Conservation (phyloP, 2,888 invertebrate species). For the Dioctria rufipes region DNA sequence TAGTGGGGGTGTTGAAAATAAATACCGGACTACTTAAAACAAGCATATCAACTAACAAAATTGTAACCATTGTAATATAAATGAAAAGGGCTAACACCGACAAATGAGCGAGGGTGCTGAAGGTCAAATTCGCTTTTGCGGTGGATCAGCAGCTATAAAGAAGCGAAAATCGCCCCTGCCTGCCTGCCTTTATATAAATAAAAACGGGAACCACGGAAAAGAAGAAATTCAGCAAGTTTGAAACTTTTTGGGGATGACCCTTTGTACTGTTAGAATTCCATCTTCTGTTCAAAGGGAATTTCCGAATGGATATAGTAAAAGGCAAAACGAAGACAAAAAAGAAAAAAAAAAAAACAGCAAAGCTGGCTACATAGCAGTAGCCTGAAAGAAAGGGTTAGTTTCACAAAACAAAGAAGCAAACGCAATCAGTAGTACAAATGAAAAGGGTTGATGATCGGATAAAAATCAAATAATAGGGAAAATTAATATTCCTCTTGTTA, state of each 20-base stretch:
- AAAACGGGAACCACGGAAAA: not conserved
- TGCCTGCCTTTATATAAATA: not conserved
- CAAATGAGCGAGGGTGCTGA: not conserved
- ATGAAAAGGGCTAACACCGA: no score
- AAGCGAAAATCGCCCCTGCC: slow-evolving; percentile 2
- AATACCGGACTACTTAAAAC: no score
- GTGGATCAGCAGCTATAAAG: not conserved
- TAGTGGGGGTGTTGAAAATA: no score
- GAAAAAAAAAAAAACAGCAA: not conserved
- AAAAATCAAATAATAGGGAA: slow-evolving; percentile 58
- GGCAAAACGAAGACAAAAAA: not conserved
- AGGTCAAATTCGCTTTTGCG: slow-evolving; percentile 12
- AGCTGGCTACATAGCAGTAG: not conserved
- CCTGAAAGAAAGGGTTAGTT: slow-evolving; percentile 29
- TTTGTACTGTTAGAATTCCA: not conserved
- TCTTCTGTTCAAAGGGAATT: no score
- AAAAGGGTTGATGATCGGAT: slow-evolving; percentile 57
- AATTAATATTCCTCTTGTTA: slow-evolving; percentile 56
- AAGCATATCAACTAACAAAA: no score
- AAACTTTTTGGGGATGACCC: slow-evolving; percentile 3
- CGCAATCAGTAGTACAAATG: slow-evolving; percentile 47
- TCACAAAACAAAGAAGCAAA: slow-evolving; percentile 38
- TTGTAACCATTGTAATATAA: not conserved
- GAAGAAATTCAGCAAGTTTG: slow-evolving; percentile 6
- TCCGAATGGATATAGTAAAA: not conserved